Conservation (phyloP, 2,113 vertebrate genomes). For the Sturnus vulgaris region DNA sequence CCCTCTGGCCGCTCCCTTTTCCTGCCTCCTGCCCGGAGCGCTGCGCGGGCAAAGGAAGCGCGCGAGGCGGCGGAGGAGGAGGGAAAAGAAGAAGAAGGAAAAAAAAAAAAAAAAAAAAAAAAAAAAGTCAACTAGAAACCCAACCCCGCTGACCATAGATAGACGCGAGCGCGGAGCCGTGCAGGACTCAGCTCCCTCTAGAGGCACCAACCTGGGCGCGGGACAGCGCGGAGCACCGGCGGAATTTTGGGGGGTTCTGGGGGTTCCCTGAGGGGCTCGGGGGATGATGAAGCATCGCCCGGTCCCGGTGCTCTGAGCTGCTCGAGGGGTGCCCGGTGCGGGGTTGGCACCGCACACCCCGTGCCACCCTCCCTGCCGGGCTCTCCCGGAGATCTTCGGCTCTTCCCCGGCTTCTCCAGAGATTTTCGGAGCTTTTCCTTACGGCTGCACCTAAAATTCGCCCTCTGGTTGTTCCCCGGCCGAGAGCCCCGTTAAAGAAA, state of each 20-base stretch:
- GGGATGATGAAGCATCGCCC: not conserved
- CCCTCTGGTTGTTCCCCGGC: not conserved
- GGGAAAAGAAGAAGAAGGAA: not conserved
- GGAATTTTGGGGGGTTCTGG: not conserved
- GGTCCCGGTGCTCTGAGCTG: not conserved
- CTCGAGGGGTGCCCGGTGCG: not conserved
- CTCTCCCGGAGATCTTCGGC: not conserved
- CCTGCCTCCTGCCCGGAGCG: not conserved
- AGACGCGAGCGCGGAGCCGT: not conserved
- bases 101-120: not conserved
- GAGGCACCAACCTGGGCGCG: not conserved
- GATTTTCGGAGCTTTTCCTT: not conserved
- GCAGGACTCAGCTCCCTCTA: slow-evolving; percentile 39
- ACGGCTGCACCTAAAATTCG: not conserved
- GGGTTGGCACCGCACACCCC: not conserved
- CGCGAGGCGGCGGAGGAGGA: not conserved
- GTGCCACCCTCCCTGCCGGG: not conserved
- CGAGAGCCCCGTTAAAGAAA: no score
- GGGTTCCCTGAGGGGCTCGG: not conserved
- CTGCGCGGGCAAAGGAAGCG: not conserved
- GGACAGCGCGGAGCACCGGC: not conserved
- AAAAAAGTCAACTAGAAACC: not conserved
- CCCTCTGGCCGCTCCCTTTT: not conserved
- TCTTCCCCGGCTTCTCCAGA: not conserved
- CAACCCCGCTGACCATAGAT: slow-evolving; percentile 25